Percentiles rank a stretch among this genome's conserved stretches.
Evolutionary conservation across 2,888 invertebrate species (phyloP).

Genomic region (Thymelicus sylvestris): DNA sequence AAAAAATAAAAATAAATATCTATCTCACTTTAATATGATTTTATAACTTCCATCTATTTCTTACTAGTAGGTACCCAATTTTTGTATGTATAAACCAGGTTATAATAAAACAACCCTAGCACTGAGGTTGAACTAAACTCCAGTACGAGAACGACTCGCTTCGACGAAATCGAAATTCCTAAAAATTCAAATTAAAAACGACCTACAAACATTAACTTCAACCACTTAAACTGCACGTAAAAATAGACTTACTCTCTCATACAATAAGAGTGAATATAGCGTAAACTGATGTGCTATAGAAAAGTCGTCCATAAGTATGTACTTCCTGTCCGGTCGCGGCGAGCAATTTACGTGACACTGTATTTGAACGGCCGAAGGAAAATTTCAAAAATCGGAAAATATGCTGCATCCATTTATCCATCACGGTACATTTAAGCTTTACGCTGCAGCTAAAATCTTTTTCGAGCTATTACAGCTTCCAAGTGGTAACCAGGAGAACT

Average conservation of each 20-base stretch:
- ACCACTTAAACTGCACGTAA: background rate
- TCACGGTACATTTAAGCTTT: constrained; percentile 16
- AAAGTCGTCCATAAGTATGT: constrained; percentile 27
- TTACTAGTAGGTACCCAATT: no score
- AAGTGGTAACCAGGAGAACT: constrained; percentile 14
- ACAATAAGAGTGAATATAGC: background rate
- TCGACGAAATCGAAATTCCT: constrained; percentile 6
- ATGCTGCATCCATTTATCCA: constrained; percentile 14
- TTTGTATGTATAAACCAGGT: no score
- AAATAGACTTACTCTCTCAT: background rate
- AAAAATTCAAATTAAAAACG: constrained; percentile 14
- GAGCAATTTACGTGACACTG: constrained; percentile 36
- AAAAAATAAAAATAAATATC: no score
- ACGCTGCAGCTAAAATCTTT: constrained; percentile 13
- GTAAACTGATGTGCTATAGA: background rate
- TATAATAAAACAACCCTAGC: no score
- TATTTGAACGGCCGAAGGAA: constrained; percentile 32
- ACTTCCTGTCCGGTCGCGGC: constrained; percentile 27
- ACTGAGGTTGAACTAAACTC: no score
- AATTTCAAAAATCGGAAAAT: constrained; percentile 33
- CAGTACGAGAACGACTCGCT: background rate
- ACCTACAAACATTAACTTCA: constrained; percentile 5
- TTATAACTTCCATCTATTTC: no score
- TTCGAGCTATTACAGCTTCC: constrained; percentile 8
- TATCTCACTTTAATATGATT: no score